Evolutionary conservation across 2,797 vertebrate genomes (phyloP).

Genomic region (Notolepis coatsorum): DNA sequence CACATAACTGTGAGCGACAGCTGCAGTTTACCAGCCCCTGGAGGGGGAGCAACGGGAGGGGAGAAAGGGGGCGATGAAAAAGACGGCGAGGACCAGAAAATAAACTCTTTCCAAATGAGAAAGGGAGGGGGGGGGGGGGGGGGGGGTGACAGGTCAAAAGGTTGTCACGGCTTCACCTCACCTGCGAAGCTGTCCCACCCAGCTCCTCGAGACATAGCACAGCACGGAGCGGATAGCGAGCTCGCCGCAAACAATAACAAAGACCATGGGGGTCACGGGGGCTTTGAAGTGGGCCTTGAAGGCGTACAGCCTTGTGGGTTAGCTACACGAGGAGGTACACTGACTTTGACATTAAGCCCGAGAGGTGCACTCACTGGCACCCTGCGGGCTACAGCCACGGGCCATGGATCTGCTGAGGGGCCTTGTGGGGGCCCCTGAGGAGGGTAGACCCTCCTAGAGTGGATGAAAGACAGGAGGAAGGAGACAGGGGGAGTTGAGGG

Average conservation of each 20-base stretch:
- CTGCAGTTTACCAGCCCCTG: slow-evolving; percentile 68
- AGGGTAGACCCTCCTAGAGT: slow-evolving; percentile 49
- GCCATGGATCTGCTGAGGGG: slow-evolving; percentile 65
- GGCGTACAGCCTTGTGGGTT: too few relatives aligned
- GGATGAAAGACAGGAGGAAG: slow-evolving; percentile 61
- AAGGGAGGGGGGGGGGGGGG: slow-evolving; percentile 8
- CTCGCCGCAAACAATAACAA: not conserved
- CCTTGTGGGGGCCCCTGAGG: slow-evolving; percentile 46
- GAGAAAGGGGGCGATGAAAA: slow-evolving; percentile 50
- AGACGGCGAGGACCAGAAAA: slow-evolving; percentile 51
- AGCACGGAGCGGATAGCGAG: not conserved
- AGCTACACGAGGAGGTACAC: too few relatives aligned
- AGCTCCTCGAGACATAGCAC: not conserved
- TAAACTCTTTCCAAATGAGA: slow-evolving; percentile 59
- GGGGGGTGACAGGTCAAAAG: slow-evolving; percentile 5
- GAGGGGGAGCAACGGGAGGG: slow-evolving; percentile 42
- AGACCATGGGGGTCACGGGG: not conserved
- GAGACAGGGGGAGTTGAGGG: slow-evolving; percentile 17
- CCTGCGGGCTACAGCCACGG: slow-evolving; percentile 61
- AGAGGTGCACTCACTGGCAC: slow-evolving; percentile 56
- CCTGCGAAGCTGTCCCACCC: slow-evolving; percentile 36
- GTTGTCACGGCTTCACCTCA: slow-evolving; percentile 40
- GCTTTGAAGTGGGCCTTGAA: too few relatives aligned
- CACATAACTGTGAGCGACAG: slow-evolving; percentile 63
- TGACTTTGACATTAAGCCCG: not conserved